Evolutionary conservation across 2,888 invertebrate genomes (phyloP), one percentile per base, ranked within the genome.

Genomic region (Biston stratarius): DNA sequence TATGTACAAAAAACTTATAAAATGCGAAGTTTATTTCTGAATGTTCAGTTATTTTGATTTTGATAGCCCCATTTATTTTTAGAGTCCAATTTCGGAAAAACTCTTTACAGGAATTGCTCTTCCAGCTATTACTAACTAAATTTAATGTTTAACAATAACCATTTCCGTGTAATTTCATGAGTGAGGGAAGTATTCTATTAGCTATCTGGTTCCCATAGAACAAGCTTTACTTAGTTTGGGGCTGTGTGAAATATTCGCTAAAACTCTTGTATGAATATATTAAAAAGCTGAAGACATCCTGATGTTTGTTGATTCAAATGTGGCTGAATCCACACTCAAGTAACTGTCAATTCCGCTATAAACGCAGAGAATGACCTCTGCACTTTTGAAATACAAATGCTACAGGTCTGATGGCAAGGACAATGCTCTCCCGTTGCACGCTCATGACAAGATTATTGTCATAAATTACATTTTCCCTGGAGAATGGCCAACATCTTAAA

Each of bases 351-450:
- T 47, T 24, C 51, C 47, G 64, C 59, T 55, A 65, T 57, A 47
- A 57, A 51, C 36, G 47, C 45, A 40, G 62, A 67, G 47, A 47
- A 38, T 55, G 61, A 52, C 57, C 51, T 57, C 56, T 56, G 55
- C 36, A 58, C 55, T 51, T 70, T 51, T 71, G 72, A 77, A 64
- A 73, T 74, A 79, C 76, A 76, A 67, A 72, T 71, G 65, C 59
- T 59, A 58, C 48, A 1, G 9, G 9, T 48, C 10, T 72, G 69
- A 76, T 80, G 82, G 77, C 83, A 81, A 78, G 82, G 82, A 81
- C 83, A 84, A 77, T 81, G 74, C 71, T 77, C 72, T 78, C 79
- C 76, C 77, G 79, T 81, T 84, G 76, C 24, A 24, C 3, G 24
- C 24, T 70, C 64, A 68, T 61, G 40, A 61, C 36, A 45, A 53